Evolutionary conservation across 2,113 vertebrate genomes (phyloP), one percentile per base, ranked within the genome.

Genomic region (Saimiri boliviensis): DNA sequence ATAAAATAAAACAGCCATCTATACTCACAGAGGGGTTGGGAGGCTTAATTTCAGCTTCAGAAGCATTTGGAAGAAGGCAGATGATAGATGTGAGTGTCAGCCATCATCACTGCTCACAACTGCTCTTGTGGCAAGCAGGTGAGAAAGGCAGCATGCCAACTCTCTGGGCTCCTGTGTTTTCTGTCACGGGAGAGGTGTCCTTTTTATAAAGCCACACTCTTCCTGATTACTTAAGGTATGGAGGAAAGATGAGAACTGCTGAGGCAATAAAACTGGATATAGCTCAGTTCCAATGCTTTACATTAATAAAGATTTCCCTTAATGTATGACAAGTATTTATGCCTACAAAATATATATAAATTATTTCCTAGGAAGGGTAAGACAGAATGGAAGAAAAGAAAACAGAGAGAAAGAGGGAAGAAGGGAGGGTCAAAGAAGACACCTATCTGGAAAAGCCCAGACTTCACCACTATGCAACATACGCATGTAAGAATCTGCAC

Each of bases 1-100:
- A 49, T 84, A 96, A 97, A 93, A 92, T 47, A 42, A 95, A 97
- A 90, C n/a, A 93, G 93, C 79, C 74, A 84, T 76, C 87, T 79
- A 82, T 45, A 92, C 40, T 88, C 81, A 40, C 71, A 35, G 47
- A 95, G 93, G 79, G 89, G 32, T 20, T 16, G 58, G 83, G 45
- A 95, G 71, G 93, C 83, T 94, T 80, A 88, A 95, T 91, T 92
- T 79, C 66, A 71, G 68, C 40, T 92, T 94, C 56, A 87, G 93
- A 90, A 79, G 85, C 85, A 89, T 83, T 66, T 77, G 92, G 94
- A 66, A 81, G 91, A 58, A 93, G 94, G 94, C 42, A 35, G 40
- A 58, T 92, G 92, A 97, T 83, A 42, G 96, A 82, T 89, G 60
- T 71, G 13, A 2, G 1, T 49, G 71, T 54, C 40, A 3, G 19